Percentiles rank a stretch among this genome's conserved stretches.
Evolutionary conservation across 2,888 invertebrate genomes (phyloP).

Genomic region (Morpho deidamia): DNA sequence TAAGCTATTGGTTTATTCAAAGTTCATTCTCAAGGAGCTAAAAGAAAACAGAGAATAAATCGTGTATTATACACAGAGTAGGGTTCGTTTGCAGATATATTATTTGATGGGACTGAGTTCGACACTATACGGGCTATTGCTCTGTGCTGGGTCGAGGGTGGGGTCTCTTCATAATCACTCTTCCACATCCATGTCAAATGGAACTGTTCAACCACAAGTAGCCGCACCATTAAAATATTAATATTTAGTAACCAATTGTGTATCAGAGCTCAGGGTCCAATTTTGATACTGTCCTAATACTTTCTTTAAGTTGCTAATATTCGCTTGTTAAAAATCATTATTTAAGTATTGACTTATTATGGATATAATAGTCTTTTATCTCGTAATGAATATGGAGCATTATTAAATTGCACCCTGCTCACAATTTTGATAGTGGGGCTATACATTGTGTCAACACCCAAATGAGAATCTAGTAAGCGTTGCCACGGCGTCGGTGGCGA

Average conservation of each 20-base stretch:
- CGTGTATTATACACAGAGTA: conserved; percentile 26
- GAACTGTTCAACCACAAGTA: conserved; percentile 60
- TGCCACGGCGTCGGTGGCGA: conserved; percentile 32
- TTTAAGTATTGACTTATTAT: too few relatives aligned
- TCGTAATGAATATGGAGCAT: too few relatives aligned
- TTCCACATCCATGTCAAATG: conserved; percentile 71
- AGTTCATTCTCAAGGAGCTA: conserved; percentile 32
- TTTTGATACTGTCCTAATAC: background rate
- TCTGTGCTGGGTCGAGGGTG: conserved; percentile 33
- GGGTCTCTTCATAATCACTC: conserved; percentile 54
- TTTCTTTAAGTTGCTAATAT: background rate
- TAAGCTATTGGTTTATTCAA: conserved; percentile 12
- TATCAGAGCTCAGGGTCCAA: conserved; percentile 18
- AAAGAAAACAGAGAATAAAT: conserved; percentile 20
- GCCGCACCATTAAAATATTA: conserved; percentile 52
- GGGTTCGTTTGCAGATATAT: conserved; percentile 14
- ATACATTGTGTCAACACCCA: conserved; percentile 62
- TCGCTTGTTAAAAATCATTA: too few relatives aligned
- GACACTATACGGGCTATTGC: conserved; percentile 33
- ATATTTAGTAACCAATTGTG: conserved; percentile 17
- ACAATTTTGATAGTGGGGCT: conserved; percentile 48
- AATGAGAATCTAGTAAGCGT: conserved; percentile 60
- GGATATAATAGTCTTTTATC: too few relatives aligned
- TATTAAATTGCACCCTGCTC: conserved; percentile 18
- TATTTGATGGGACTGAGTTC: conserved; percentile 15